phyloP scores from a whole-genome alignment of 2,113 vertebrate species.

The Geothlypis trichas region DNA sequence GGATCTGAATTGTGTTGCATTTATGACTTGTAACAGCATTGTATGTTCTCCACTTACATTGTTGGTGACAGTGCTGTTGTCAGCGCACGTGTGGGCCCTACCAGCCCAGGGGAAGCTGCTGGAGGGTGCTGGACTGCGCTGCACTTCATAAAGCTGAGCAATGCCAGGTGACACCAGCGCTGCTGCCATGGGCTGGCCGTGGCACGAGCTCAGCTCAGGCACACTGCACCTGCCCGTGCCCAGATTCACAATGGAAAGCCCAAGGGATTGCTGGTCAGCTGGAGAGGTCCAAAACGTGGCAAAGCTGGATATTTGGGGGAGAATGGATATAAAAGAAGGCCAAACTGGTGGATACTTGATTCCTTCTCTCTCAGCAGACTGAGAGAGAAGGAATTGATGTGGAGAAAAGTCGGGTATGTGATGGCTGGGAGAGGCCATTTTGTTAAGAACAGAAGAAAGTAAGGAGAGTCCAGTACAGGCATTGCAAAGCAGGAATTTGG shows the following conservation, averaged over 20 bases:
- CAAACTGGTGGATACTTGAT: background rate
- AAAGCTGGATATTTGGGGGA: background rate
- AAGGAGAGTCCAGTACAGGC: background rate
- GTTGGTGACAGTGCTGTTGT: background rate
- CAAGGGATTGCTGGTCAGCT: background rate
- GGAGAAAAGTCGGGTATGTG: background rate
- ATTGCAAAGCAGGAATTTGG: background rate
- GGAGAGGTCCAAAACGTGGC: background rate
- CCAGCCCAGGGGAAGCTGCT: background rate
- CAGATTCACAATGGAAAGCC: background rate
- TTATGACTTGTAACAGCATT: background rate
- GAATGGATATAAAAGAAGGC: background rate
- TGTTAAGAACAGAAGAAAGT: background rate
- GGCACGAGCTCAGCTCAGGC: background rate
- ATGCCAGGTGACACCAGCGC: fast-evolving
- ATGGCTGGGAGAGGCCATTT: background rate
- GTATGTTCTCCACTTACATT: background rate
- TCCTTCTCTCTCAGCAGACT: background rate
- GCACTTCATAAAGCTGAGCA: background rate
- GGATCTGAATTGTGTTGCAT: background rate
- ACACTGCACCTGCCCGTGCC: background rate
- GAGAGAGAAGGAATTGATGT: background rate
- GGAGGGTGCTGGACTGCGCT: background rate
- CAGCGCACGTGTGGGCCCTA: fast-evolving
- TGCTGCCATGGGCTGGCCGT: fast-evolving